Evolutionary conservation across 2,888 invertebrate species (phyloP), one percentile per base, ranked within the genome.

Genomic region (Diplazon laetatorius): DNA sequence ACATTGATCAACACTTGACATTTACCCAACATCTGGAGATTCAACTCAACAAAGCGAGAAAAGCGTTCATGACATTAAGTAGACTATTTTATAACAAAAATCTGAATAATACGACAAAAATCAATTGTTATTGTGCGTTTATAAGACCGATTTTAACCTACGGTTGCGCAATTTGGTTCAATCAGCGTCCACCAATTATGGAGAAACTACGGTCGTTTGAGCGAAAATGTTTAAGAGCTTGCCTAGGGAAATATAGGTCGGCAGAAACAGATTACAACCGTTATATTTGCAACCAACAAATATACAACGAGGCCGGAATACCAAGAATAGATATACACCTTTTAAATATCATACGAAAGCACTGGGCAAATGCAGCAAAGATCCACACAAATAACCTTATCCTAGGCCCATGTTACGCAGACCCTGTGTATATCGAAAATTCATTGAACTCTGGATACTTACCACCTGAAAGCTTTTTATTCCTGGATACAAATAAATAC

Each of bases 71-170:
- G 10, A 37, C 25, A 20, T 42, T 72, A 2, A 50, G 14, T 3
- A 55, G 63, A 22, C 72, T 77, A 10, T 77, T 77, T 22, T 48
- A 62, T n/a, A 65, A 65, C 10, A 70, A 65, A 42, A 25, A 63
- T n/a, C 50, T 82, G 0, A 12, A 22, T 4, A 25, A 8, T 1
- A 52, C 9, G 35, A 69, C 57, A 6, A 80, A 82, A 79, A 16
- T 80, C 0, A 78, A 71, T 1, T 76, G 71, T 18, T 81, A 77
- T 18, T 14, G 35, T 1, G 10, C 76, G 2, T 12, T 81, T 9
- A 46, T 81, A 3, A 52, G 79, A 22, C 76, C 78, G 5, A 46
- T 81, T 5, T 20, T 80, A 55, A 77, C 77, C 4, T 77, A 80
- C n/a, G 80, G 46, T 2, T 65, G 52, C 25, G 62, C 39, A 0